Conservation (phyloP, 2,113 vertebrate species). For the Taxidea taxus region DNA sequence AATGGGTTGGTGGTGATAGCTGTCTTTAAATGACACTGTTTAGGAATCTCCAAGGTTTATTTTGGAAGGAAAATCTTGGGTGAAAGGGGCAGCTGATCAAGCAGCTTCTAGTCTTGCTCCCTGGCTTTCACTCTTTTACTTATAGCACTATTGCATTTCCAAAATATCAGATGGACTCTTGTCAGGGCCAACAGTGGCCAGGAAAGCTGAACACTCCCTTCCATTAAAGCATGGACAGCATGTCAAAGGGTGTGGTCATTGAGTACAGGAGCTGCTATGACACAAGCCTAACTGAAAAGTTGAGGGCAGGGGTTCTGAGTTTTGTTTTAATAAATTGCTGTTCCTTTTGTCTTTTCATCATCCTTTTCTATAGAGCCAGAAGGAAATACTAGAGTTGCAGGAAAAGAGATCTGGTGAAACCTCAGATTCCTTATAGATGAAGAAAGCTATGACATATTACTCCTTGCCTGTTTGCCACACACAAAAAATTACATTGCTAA, state of each 20-base stretch:
- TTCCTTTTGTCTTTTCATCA: neutral
- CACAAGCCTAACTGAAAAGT: neutral
- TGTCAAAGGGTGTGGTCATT: neutral
- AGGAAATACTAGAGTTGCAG: neutral
- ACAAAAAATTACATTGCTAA: neutral
- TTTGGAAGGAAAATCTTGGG: neutral
- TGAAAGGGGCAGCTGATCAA: neutral
- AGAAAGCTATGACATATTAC: neutral
- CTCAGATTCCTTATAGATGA: neutral
- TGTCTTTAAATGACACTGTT: neutral
- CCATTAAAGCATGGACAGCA: neutral
- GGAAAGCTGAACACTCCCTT: neutral
- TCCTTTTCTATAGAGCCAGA: neutral
- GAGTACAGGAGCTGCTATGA: neutral
- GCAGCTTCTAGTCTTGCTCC: neutral
- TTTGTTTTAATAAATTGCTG: neutral
- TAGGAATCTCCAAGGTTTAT: neutral
- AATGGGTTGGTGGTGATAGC: neutral
- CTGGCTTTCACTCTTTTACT: neutral
- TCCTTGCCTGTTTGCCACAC: neutral
- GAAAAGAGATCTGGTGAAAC: neutral
- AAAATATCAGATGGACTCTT: neutral
- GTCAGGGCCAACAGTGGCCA: neutral
- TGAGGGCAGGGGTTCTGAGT: neutral
- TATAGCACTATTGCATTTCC: neutral